Conservation (phyloP, 1,140 invertebrate species). For the Drosophila fuyamai region DNA sequence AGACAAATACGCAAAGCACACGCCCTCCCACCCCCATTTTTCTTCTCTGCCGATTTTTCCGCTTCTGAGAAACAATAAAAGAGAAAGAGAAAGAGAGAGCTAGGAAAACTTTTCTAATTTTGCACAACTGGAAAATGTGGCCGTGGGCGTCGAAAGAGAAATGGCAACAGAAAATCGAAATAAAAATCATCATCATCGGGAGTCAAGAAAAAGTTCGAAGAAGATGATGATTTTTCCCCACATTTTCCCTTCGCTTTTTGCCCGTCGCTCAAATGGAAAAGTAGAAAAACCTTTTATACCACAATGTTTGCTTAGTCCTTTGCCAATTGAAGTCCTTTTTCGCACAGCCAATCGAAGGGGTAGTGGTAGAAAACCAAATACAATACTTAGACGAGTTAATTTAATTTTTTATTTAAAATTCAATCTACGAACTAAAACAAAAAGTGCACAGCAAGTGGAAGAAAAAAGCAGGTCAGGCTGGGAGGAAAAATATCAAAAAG, state of each 20-base stretch:
- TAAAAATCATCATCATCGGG: constrained; percentile 46
- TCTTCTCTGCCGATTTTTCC: constrained; percentile 3
- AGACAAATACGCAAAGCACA: constrained; percentile 79
- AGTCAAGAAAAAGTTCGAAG: constrained; percentile 44
- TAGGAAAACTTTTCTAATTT: constrained; percentile 78
- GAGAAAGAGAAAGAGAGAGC: constrained; percentile 23
- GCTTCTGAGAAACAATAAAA: constrained; percentile 41
- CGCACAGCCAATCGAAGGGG: constrained; percentile 40
- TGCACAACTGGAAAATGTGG: constrained; percentile 60
- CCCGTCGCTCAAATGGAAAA: constrained; percentile 58
- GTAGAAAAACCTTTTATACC: constrained; percentile 84
- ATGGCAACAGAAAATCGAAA: constrained; percentile 59
- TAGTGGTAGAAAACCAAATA: constrained; percentile 37
- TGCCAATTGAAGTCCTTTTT: constrained; percentile 79
- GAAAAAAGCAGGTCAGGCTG: constrained; percentile 4
- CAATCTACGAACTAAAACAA: constrained; percentile 84
- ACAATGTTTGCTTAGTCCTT: constrained; percentile 80
- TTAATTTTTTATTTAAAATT: constrained; percentile 84
- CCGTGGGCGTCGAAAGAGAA: constrained; percentile 57
- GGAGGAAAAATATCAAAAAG: constrained; percentile 11
- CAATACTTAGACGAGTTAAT: constrained; percentile 80
- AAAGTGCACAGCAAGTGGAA: constrained; percentile 45
- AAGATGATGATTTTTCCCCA: constrained; percentile 14
- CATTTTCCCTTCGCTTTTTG: background rate
- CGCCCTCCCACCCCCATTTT: constrained; percentile 16